Percentiles rank a stretch among this genome's conserved stretches.
Conservation (phyloP, 2,113 vertebrate genomes). For the Chrysemys picta region DNA sequence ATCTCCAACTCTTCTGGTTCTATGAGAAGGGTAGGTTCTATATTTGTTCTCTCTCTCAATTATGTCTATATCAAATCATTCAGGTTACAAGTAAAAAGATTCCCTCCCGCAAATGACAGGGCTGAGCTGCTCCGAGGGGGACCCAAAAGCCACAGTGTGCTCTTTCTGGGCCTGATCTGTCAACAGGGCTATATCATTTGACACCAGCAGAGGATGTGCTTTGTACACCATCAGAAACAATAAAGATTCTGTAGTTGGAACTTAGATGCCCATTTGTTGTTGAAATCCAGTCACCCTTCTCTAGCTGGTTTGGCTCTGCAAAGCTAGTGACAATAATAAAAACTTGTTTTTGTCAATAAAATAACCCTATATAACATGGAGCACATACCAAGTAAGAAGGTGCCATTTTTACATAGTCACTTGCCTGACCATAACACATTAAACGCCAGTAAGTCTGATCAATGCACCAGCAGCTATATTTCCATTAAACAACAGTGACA, state of each 20-base stretch:
- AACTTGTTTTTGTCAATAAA: background rate
- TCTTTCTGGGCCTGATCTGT: background rate
- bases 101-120: background rate
- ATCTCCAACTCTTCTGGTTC: background rate
- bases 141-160: background rate
- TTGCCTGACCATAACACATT: background rate
- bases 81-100: background rate
- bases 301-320: background rate
- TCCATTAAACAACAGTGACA: background rate
- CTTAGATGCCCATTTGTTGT: background rate
- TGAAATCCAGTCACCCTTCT: background rate
- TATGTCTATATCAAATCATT: background rate
- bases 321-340: background rate
- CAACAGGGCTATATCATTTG: background rate
- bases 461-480: background rate
- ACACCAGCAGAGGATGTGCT: background rate
- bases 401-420: background rate
- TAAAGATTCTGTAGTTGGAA: fast-evolving
- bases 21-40: background rate
- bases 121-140: background rate
- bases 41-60: background rate
- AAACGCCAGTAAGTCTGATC: background rate
- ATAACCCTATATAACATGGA: background rate
- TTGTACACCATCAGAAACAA: background rate
- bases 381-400: background rate